A percentile compares a stretch with the other conserved stretches of the same genome.
phyloP scores from a whole-genome alignment of 2,888 invertebrate genomes.

The Ceraclea dissimilis region DNA sequence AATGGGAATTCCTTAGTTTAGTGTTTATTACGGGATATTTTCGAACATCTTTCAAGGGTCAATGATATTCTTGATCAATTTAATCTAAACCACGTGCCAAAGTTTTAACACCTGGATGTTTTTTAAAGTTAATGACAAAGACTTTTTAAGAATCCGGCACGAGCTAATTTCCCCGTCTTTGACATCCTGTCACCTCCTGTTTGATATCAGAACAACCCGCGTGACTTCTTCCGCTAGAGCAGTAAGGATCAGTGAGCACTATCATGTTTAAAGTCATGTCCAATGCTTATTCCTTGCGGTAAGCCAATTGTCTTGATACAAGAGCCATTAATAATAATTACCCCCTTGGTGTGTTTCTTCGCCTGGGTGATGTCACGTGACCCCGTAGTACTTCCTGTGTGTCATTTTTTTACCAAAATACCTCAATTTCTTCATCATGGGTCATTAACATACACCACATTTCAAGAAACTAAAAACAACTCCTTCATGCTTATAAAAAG shows the following conservation, averaged over 20 bases:
- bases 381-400: slow-evolving; percentile 12
- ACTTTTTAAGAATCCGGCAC: slow-evolving; percentile 4
- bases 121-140: background rate
- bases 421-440: background rate
- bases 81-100: too few species aligned
- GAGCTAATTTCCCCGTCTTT: slow-evolving; percentile 8
- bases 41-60: too few species aligned
- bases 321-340: background rate
- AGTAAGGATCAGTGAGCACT: slow-evolving; percentile 3
- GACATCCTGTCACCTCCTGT: slow-evolving; percentile 12
- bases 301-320: background rate
- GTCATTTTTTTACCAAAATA: background rate
- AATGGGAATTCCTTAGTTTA: too few species aligned
- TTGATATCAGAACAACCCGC: slow-evolving; percentile 7
- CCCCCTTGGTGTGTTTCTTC: slow-evolving; percentile 9
- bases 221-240: slow-evolving; percentile 10
- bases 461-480: too few species aligned
- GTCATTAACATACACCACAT: background rate
- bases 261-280: background rate
- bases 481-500: too few species aligned
- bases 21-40: too few species aligned
- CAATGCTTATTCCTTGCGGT: background rate
- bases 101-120: too few species aligned
- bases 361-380: slow-evolving; percentile 18
- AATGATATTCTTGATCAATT: too few species aligned